Base-by-base conservation (phyloP, 2,113 vertebrate species). In the Ellobius talpinus region DNA sequence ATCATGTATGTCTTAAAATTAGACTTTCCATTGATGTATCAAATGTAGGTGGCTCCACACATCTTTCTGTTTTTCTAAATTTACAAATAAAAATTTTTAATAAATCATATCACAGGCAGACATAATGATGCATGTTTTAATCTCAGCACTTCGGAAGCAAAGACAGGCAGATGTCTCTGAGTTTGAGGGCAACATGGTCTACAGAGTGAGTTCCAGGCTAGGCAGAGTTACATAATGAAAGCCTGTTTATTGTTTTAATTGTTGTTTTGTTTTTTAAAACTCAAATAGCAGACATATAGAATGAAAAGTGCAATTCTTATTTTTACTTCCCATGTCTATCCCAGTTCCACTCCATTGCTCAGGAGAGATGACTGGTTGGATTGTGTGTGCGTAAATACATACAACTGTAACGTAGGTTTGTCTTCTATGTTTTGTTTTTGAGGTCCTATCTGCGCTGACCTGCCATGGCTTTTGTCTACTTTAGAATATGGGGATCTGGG, bases 1-100 rank as follows among this genome's bases (percentile, higher is more conserved):
- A 1, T 74, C 78, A 70, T 72, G 33, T 47, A n/a, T 33, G 85
- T 74, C 93, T 93, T 58, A n/a, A 95, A 91, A 52, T 87, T 89
- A 14, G 63, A 1, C 55, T 87, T 85, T 91, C 39, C 31, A 47
- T 47, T 58, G 23, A 58, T 55, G 24, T 50, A 24, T 33, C 81
- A 26, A 85, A 6, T 74, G 78, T 74, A 47, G 45, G 61, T 77
- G 89, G 58, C 7, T n/a, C 7, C 19, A 47, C 45, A 73, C 82
- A 36, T 39, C 47, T 90, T 65, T 86, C 66, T 73, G 23, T 55
- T 92, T 89, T 90, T 94, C 66, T 47, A 74, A 78, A 73, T 45
- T 52, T 66, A 65, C 21, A 58, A 91, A 81, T 61, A 45, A 50
- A 92, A n/a, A 47, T 58, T 9, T 50, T 81, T 6, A 4, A 26